phyloP scores from a whole-genome alignment of 2,113 vertebrate genomes.

The Lonchura striata region DNA sequence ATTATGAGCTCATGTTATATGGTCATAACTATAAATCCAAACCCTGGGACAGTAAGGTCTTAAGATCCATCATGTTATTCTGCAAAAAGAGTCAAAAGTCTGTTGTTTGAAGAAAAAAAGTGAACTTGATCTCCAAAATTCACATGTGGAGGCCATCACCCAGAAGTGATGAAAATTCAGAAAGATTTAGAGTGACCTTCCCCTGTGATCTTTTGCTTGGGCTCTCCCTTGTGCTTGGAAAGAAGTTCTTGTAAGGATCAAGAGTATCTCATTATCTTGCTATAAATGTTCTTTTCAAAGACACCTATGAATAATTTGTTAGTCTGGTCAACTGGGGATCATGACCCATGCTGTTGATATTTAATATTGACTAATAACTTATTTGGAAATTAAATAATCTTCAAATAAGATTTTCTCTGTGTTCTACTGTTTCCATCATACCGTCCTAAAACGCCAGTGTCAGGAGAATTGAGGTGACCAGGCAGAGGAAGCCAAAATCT shows the following conservation, averaged over 20 bases:
- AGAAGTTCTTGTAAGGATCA: background rate
- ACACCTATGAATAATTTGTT: background rate
- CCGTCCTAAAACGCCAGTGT: background rate
- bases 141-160: background rate
- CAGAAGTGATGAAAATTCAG: background rate
- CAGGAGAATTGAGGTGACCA: too few species aligned
- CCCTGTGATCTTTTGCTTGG: background rate
- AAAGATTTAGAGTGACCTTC: background rate
- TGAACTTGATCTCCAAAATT: background rate
- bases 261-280: background rate
- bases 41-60: background rate
- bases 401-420: background rate
- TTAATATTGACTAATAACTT: background rate
- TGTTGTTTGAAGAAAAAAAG: background rate
- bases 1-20: background rate
- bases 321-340: background rate
- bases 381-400: background rate
- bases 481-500: background rate
- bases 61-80: background rate
- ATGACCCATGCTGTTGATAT: background rate
- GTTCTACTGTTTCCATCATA: background rate
- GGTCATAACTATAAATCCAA: background rate
- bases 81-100: background rate
- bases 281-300: background rate
- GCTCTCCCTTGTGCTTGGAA: background rate